Evolutionary conservation across 2,113 vertebrate genomes (phyloP).

Genomic region (Brachirus orientalis): DNA sequence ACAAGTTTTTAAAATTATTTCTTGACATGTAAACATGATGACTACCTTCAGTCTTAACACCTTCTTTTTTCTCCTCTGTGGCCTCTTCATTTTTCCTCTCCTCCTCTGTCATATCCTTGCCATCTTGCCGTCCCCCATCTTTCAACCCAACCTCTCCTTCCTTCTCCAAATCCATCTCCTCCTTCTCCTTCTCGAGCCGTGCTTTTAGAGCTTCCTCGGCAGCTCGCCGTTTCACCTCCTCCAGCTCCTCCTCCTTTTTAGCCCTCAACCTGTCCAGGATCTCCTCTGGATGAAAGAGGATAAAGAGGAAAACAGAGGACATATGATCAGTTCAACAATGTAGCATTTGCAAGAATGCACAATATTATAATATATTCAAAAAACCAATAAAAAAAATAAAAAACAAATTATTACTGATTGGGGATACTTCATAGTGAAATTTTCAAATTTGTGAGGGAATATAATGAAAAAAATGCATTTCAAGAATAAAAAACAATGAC

Average conservation of each 20-base stretch:
- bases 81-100: constrained; percentile 62
- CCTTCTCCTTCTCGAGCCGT: constrained; percentile 78
- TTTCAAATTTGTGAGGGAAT: background rate
- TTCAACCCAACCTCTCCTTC: constrained; percentile 79
- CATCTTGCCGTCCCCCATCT: constrained; percentile 78
- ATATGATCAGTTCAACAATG: background rate
- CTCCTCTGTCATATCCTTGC: constrained; percentile 54
- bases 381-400: background rate
- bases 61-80: constrained; percentile 67
- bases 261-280: constrained; percentile 88
- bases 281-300: constrained; percentile 81
- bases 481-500: too few relatives aligned
- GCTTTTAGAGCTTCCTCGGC: constrained; percentile 85
- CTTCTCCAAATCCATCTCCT: constrained; percentile 58
- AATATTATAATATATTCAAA: too few relatives aligned
- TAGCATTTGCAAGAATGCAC: too few relatives aligned
- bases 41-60: constrained; percentile 66
- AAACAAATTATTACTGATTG: background rate
- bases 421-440: too few relatives aligned
- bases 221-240: constrained; percentile 83
- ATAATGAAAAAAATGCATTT: background rate
- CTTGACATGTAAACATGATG: background rate
- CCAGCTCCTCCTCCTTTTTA: constrained; percentile 87
- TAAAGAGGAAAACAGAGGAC: background rate
- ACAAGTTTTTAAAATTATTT: background rate